Evolutionary conservation across 1,140 invertebrate species (phyloP).

Genomic region (Lasaia peninsularis): DNA sequence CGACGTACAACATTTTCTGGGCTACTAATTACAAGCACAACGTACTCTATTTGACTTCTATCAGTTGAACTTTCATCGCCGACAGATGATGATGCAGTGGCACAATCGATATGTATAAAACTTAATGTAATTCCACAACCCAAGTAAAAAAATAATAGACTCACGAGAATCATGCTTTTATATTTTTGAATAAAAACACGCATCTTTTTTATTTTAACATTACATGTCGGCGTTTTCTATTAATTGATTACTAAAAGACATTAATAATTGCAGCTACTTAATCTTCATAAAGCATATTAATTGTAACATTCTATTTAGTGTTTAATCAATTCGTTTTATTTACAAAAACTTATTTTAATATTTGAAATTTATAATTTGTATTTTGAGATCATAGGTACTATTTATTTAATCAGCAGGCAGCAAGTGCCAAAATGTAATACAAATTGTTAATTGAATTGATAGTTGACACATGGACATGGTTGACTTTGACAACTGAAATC

Average conservation of each 20-base stretch:
- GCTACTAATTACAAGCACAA: conserved; percentile 48
- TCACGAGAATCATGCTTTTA: conserved; percentile 50
- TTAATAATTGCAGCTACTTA: background rate
- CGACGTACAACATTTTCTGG: conserved; percentile 53
- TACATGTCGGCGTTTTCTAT: background rate
- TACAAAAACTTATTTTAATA: too few relatives aligned
- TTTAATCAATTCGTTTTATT: too few relatives aligned
- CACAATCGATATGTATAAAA: conserved; percentile 54
- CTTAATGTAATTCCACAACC: conserved; percentile 55
- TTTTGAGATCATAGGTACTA: too few relatives aligned
- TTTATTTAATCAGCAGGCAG: too few relatives aligned
- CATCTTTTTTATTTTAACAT: conserved; percentile 25
- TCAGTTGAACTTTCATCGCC: conserved; percentile 19
- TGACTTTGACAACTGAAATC: too few relatives aligned
- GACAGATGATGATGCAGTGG: conserved; percentile 21
- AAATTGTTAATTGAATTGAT: too few relatives aligned
- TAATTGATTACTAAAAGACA: too few relatives aligned
- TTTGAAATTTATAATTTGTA: too few relatives aligned
- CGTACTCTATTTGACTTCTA: conserved; percentile 42
- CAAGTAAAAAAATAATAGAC: conserved; percentile 61
- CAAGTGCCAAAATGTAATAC: too few relatives aligned
- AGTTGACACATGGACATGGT: too few relatives aligned
- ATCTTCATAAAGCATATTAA: background rate
- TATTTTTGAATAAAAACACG: conserved; percentile 36
- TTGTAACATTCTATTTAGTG: too few relatives aligned